Evolutionary conservation across 2,113 vertebrate species (phyloP).

Genomic region (Triplophysa tibetana): DNA sequence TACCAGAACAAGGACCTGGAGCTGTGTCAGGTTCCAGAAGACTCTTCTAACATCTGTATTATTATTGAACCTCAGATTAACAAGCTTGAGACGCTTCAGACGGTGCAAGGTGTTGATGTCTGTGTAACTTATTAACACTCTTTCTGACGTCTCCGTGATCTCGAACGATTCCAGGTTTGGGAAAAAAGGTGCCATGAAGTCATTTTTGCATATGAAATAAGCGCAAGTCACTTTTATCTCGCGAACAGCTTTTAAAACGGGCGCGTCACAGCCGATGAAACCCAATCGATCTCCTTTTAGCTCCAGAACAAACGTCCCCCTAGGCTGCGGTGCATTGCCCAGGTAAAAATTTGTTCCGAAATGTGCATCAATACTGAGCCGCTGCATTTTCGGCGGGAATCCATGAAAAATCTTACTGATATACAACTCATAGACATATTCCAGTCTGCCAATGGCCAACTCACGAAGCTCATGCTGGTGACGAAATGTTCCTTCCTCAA

Average conservation of each 20-base stretch:
- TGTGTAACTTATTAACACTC: background rate
- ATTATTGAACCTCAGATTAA: slow-evolving; percentile 48
- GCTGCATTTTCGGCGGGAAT: slow-evolving; percentile 45
- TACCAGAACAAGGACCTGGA: slow-evolving; percentile 44
- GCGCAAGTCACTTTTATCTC: slow-evolving; percentile 36
- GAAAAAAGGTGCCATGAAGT: slow-evolving; percentile 41
- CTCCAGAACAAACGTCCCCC: slow-evolving; percentile 37
- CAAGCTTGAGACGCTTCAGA: slow-evolving; percentile 54
- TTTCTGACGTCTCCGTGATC: slow-evolving; percentile 20
- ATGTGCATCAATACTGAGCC: slow-evolving; percentile 42
- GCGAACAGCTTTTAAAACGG: slow-evolving; percentile 35
- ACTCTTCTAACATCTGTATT: slow-evolving; percentile 11
- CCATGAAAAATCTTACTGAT: slow-evolving; percentile 44
- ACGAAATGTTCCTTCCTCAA: slow-evolving; percentile 46
- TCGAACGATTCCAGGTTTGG: slow-evolving; percentile 52
- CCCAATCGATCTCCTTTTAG: slow-evolving; percentile 25
- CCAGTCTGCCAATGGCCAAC: slow-evolving; percentile 47
- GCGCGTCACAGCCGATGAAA: background rate
- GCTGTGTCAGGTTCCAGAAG: slow-evolving; percentile 49
- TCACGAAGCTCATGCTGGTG: slow-evolving; percentile 43
- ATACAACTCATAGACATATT: slow-evolving; percentile 40
- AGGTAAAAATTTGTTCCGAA: slow-evolving; percentile 36
- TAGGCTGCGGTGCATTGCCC: background rate
- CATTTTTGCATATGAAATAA: background rate
- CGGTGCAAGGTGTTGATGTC: slow-evolving; percentile 35